phyloP scores from a whole-genome alignment of 2,888 invertebrate species.

The Octonoba sinensis region DNA sequence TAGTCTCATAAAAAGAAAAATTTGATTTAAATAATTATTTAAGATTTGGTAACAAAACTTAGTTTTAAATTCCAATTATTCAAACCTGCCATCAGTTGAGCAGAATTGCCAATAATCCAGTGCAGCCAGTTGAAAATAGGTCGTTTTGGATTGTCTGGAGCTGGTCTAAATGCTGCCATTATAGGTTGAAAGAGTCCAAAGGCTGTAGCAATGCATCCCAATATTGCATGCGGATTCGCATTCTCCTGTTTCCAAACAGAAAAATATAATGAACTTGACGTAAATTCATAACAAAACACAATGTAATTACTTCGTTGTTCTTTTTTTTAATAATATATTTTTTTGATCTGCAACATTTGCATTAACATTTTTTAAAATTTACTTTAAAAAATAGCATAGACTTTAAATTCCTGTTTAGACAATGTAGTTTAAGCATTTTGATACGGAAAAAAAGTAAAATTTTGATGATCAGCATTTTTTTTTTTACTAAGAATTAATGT shows the following conservation, averaged over 20 bases:
- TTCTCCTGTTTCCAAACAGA: conserved; percentile 8
- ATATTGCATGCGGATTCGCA: conserved; percentile 83
- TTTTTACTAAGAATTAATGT: too few relatives aligned
- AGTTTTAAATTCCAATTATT: conserved; percentile 66
- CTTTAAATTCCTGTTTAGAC: too few relatives aligned
- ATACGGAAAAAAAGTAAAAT: too few relatives aligned
- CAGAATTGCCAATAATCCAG: conserved; percentile 88
- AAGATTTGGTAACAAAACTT: too few relatives aligned
- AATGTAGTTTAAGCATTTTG: too few relatives aligned
- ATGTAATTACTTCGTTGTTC: not conserved
- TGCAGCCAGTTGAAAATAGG: conserved; percentile 92
- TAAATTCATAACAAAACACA: not conserved
- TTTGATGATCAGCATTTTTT: too few relatives aligned
- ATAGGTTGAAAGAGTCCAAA: conserved; percentile 78
- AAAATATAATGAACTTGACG: not conserved
- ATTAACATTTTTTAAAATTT: too few relatives aligned
- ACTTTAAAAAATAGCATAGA: too few relatives aligned
- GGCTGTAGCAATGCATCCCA: conserved; percentile 83
- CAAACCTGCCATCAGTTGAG: conserved; percentile 89
- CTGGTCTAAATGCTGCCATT: conserved; percentile 87
- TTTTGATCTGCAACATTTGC: too few relatives aligned
- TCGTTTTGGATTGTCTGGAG: conserved; percentile 83
- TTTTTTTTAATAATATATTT: too few relatives aligned
- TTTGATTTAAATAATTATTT: too few relatives aligned
- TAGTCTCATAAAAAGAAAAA: too few relatives aligned